Conservation (phyloP, 2,113 vertebrate genomes). For the Ammospiza caudacuta region DNA sequence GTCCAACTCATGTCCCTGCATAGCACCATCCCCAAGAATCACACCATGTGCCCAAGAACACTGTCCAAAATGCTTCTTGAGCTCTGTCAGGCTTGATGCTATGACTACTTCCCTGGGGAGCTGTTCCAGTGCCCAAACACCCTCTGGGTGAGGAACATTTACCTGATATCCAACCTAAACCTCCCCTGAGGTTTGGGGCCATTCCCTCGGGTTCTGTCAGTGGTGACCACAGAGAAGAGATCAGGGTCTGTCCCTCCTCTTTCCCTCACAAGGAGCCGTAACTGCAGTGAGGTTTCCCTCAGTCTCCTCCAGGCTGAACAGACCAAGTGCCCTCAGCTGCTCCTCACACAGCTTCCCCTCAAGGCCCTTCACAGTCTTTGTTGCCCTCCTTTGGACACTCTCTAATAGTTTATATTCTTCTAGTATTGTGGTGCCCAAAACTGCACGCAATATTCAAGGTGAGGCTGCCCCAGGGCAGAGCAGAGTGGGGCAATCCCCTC, state of each 20-base stretch:
- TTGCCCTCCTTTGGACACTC: not conserved
- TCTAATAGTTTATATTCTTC: not conserved
- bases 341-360: fast-evolving
- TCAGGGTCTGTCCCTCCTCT: not conserved
- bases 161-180: not conserved
- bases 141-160: not conserved
- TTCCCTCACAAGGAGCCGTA: not conserved
- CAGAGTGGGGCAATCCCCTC: fast-evolving
- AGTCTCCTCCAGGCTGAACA: not conserved
- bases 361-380: not conserved
- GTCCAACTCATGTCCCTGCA: not conserved
- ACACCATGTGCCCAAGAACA: not conserved
- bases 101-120: not conserved
- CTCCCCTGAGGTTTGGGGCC: no score
- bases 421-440: not conserved
- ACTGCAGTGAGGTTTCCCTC: not conserved
- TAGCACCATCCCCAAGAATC: fast-evolving
- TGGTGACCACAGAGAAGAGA: not conserved
- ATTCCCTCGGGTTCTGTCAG: not conserved
- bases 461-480: not conserved
- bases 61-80: not conserved
- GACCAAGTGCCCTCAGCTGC: not conserved
- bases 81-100: not conserved
- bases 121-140: not conserved
- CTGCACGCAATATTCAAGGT: not conserved